Conservation (phyloP, 30 jellyfish, hydroid and myxozoan genomes). For the Rhopilema esculentum region DNA sequence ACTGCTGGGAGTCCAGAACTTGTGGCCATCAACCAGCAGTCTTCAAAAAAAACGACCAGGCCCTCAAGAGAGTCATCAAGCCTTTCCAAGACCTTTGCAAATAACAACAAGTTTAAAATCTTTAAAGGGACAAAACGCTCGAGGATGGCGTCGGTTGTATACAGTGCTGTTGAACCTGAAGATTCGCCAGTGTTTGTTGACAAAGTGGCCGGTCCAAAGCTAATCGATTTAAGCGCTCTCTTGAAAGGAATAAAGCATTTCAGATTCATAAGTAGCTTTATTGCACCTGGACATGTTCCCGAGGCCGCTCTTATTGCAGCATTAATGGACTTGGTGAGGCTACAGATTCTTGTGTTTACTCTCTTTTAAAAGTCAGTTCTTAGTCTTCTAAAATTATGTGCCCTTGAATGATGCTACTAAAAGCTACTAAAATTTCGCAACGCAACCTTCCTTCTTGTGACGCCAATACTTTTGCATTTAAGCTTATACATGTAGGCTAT, state of each 20-base stretch:
- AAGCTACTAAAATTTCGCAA: no score
- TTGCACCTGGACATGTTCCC: slow-evolving; percentile 85
- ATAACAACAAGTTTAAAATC: slow-evolving; percentile 41
- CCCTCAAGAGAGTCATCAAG: slow-evolving; percentile 17
- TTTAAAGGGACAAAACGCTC: slow-evolving; percentile 53
- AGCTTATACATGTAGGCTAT: no score
- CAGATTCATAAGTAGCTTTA: slow-evolving; percentile 62
- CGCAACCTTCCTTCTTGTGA: no score
- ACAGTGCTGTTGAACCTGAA: slow-evolving; percentile 49
- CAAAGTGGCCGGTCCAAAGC: slow-evolving; percentile 20
- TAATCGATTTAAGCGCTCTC: slow-evolving; percentile 62
- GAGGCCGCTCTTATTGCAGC: slow-evolving; percentile 86
- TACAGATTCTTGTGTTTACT: no score
- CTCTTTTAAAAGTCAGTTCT: no score
- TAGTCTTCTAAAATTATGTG: no score
- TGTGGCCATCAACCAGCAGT: neutral
- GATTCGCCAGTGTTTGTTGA: slow-evolving; percentile 39
- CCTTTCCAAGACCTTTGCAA: neutral
- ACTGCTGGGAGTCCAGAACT: slow-evolving; percentile 4
- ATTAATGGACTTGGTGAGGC: slow-evolving; percentile 85
- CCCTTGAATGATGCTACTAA: no score
- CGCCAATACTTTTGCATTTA: no score
- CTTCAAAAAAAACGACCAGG: slow-evolving; percentile 7
- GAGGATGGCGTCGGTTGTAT: slow-evolving; percentile 43
- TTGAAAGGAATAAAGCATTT: slow-evolving; percentile 81